Evolutionary conservation across 2,113 vertebrate genomes (phyloP).

Genomic region (Dicentrarchus labrax): DNA sequence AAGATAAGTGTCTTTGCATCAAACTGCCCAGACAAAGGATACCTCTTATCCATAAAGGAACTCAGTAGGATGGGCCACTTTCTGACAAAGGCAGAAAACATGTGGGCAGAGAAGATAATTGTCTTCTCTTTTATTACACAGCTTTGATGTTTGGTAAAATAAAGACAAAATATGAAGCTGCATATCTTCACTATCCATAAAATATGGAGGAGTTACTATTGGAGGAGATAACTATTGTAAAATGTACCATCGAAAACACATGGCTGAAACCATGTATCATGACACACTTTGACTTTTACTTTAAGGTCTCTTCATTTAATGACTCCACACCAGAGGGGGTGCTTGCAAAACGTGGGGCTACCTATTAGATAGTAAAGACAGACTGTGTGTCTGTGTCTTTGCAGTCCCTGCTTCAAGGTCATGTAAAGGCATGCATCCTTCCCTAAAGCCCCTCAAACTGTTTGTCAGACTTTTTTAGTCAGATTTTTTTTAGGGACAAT

Average conservation of each 20-base stretch:
- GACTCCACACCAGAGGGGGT: not conserved
- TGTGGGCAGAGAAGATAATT: not conserved
- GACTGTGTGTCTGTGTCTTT: not conserved
- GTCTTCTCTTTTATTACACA: not conserved
- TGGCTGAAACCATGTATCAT: not conserved
- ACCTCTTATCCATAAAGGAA: conserved; percentile 20
- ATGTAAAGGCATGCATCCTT: not conserved
- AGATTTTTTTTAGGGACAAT: not conserved
- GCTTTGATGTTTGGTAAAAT: conserved; percentile 12
- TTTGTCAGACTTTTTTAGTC: too few relatives aligned
- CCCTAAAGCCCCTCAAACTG: not conserved
- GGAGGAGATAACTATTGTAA: too few relatives aligned
- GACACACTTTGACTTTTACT: too few relatives aligned
- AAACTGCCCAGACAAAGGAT: conserved; percentile 44
- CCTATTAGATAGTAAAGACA: not conserved
- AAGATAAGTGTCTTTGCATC: conserved; percentile 55
- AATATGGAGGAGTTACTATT: not conserved
- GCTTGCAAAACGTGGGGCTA: not conserved
- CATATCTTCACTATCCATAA: not conserved
- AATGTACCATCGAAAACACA: not conserved
- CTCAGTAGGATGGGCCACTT: not conserved
- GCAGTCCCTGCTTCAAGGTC: not conserved
- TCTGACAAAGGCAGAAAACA: conserved; percentile 8
- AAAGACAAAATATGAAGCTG: not conserved
- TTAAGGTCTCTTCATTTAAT: not conserved